Evolutionary conservation across 2,797 vertebrate genomes (phyloP).

Genomic region (Cossypha niveicapilla): DNA sequence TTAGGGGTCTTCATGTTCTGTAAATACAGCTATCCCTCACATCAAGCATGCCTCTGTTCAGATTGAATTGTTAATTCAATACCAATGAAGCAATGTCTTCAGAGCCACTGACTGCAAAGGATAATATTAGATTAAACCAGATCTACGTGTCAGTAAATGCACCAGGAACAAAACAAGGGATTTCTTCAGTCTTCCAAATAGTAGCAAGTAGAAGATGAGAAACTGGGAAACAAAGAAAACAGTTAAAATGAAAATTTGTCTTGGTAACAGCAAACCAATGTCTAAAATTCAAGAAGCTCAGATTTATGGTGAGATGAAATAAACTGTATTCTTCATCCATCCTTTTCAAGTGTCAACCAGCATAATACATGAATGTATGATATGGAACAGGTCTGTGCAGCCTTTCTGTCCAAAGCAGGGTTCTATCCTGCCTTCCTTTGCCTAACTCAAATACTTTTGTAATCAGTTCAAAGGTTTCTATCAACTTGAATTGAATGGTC

Average conservation of each 20-base stretch:
- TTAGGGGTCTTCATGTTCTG: neutral
- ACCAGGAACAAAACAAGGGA: neutral
- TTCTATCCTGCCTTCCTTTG: neutral
- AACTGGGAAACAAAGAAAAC: neutral
- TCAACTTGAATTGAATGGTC: neutral
- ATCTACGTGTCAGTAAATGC: neutral
- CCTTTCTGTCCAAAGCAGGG: neutral
- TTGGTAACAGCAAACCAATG: neutral
- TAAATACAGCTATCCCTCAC: neutral
- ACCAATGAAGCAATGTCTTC: neutral
- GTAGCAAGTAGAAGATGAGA: neutral
- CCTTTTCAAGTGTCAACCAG: neutral
- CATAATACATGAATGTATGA: rapidly evolving
- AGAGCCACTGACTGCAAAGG: neutral
- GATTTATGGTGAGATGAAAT: neutral
- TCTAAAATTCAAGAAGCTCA: neutral
- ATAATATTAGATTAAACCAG: neutral
- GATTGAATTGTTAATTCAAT: neutral
- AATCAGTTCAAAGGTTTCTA: neutral
- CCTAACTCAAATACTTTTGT: neutral
- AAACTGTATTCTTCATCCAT: neutral
- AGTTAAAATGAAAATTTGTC: neutral
- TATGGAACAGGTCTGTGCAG: rapidly evolving
- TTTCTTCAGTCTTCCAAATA: neutral
- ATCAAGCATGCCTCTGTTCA: neutral